These are phyloP conservation scores for Petrocephalus sullivani DNA, from an alignment of 2,797 vertebrate genomes.

Conservation along the genomic window DNA sequence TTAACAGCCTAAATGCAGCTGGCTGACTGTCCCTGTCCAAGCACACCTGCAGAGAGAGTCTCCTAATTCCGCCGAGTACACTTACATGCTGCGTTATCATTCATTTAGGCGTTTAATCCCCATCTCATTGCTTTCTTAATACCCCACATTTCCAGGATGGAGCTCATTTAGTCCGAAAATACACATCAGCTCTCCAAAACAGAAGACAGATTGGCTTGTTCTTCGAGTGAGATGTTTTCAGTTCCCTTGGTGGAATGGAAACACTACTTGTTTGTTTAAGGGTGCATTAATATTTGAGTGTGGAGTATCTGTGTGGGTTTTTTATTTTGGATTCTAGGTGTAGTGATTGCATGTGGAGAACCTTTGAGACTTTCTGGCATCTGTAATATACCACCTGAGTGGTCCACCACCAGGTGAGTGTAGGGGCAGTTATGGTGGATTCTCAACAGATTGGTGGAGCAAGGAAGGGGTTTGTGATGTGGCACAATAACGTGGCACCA, in stretches of 20 bases:
- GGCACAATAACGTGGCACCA: neutral
- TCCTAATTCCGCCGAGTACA: neutral
- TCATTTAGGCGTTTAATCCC: conserved; percentile 8
- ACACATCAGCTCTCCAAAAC: neutral
- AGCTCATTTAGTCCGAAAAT: neutral
- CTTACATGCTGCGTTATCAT: neutral
- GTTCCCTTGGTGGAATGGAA: neutral
- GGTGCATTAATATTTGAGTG: neutral
- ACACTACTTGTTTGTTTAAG: neutral
- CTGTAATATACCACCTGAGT: neutral
- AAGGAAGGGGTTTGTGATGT: neutral
- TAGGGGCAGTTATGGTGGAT: neutral
- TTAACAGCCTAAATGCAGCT: neutral
- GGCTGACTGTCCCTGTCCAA: neutral
- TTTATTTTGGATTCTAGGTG: neutral
- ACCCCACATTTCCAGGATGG: neutral
- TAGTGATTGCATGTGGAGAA: neutral
- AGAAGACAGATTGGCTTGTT: neutral
- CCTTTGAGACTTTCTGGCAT: neutral
- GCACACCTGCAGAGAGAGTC: neutral
- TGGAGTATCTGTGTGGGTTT: neutral
- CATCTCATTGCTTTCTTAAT: conserved; percentile 11
- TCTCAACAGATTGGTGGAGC: neutral
- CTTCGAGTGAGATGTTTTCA: conserved; percentile 7
- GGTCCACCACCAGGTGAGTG: neutral